Base-by-base conservation (phyloP, 2,797 vertebrate genomes). In the Emydoidea blandingii region DNA sequence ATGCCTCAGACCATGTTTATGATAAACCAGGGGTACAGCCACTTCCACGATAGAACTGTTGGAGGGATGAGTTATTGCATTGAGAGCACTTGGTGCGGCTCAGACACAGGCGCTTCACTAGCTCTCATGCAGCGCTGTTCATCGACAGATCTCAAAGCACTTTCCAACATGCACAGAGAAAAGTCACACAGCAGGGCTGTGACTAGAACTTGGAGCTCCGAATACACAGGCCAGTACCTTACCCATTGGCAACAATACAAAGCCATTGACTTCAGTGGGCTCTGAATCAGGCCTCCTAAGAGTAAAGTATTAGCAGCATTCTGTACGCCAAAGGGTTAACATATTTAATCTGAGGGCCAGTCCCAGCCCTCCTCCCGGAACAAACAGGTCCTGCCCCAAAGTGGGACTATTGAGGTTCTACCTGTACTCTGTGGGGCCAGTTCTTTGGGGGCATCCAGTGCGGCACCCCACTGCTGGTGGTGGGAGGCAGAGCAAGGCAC, bases 41-140 rank as follows among this genome's bases (percentile, higher is more conserved):
- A 52, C 76, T 86, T 1, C 12, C 79, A 91, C 65, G n/a, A 54
- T 56, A 79, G 52, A 94, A 88, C 87, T 91, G 91, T 65, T 1
- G 0, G 15, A 62, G 59, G 94, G 90, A 95, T 65, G 83, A 81
- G 94, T 81, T 12, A 49, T 62, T 34, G 41, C 50, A 62, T 4
- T 0, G 8, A 86, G 93, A 94, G 56, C 80, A 78, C 91, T 95
- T 72, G 0, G 44, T 62, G 79, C 85, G 29, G 82, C 87, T 65
- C 53, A 31, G 92, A 87, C 81, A 88, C 62, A 92, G 89, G 87
- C 86, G 85, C 79, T 82, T 90, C 93, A 91, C 56, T 81, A 83
- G 72, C 50, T 91, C 81, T 87, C 65, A 41, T 0, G 0, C 0
- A 2, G 87, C 72, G 37, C 86, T 94, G 27, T 86, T 7, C 86